Percentiles rank a stretch among this genome's conserved stretches.
Conservation (phyloP, 2,797 vertebrate genomes). For the Helicolenus hilgendorfi region DNA sequence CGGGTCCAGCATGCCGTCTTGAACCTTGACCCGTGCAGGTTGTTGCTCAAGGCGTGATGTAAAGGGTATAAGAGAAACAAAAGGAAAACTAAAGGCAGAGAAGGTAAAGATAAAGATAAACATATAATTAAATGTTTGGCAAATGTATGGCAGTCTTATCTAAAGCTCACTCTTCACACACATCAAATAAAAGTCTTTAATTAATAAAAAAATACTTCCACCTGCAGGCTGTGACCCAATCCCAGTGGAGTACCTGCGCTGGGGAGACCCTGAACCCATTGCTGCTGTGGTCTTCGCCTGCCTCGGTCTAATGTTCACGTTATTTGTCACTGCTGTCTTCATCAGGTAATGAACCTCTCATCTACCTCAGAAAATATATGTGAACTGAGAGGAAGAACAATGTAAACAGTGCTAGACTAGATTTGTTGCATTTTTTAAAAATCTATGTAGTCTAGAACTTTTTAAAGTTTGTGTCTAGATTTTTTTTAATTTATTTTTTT, state of each 20-base stretch:
- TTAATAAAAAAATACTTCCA: background rate
- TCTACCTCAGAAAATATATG: background rate
- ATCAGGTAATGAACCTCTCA: slow-evolving; percentile 90
- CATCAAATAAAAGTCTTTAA: background rate
- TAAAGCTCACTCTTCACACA: background rate
- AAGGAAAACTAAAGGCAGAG: background rate
- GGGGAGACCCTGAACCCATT: slow-evolving; percentile 98
- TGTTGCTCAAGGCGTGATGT: background rate
- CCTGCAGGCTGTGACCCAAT: slow-evolving; percentile 94
- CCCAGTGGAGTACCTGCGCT: slow-evolving; percentile 96
- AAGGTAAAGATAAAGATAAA: background rate
- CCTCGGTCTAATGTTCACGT: slow-evolving; percentile 95
- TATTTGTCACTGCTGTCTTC: slow-evolving; percentile 96
- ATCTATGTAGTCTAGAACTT: too few species aligned
- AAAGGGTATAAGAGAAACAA: background rate
- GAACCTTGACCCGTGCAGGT: background rate
- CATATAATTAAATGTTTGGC: background rate
- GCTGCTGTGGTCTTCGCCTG: slow-evolving; percentile 98
- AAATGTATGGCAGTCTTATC: background rate
- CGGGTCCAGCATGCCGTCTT: background rate
- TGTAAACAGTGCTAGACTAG: background rate
- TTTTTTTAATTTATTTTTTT: background rate
- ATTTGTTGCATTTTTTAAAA: background rate
- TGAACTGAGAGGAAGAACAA: background rate
- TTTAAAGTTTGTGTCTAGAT: too few species aligned